Base-by-base conservation (phyloP, 2,888 invertebrate genomes). In the Dynastes grantii region DNA sequence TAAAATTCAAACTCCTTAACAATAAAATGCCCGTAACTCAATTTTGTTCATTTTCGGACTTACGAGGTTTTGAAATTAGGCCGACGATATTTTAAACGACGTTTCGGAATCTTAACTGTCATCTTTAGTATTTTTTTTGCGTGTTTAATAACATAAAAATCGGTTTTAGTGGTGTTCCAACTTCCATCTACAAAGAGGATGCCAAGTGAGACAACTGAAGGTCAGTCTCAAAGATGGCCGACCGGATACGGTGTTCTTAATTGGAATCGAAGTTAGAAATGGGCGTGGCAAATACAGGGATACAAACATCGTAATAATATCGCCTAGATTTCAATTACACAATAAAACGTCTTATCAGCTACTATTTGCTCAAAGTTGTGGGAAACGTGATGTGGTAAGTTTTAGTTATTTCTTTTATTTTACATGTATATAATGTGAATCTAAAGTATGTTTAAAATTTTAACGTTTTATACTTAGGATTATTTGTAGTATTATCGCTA, bases 301-400 rank as follows among this genome's bases (percentile, higher is more conserved):
- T 85, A 98, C 98, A 45, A 96, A 95, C 87, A 95, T 99, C 84
- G 95, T 98, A 49, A 97, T 97, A 4, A 92, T 99, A 84, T 95
- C 97, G 16, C 98, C 99, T 53, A 92, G 98, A 82, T 98, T 95
- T 90, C 96, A 97, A 88, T 90, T 99, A 78, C 96, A 98, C 89
- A 99, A 99, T 90, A 94, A 95, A 87, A 97, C 93, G 80, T 90
- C 91, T 16, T 91, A 92, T 84, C 93, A 93, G 76, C 90, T 99
- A 84, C 94, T 96, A 86, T 95, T 99, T 87, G 95, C 97, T 76
- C 99, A 99, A 90, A 93, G 94, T 86, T 96, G 95, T 88, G 94
- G 95, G 84, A 93, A 95, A 5, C 92, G 93, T 32, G 93, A 94
- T 55, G 90, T 93, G 81, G 94, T 95, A 85, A 90, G 92, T 90